Conservation (phyloP, 2,888 invertebrate genomes). For the Syrphus vitripennis region DNA sequence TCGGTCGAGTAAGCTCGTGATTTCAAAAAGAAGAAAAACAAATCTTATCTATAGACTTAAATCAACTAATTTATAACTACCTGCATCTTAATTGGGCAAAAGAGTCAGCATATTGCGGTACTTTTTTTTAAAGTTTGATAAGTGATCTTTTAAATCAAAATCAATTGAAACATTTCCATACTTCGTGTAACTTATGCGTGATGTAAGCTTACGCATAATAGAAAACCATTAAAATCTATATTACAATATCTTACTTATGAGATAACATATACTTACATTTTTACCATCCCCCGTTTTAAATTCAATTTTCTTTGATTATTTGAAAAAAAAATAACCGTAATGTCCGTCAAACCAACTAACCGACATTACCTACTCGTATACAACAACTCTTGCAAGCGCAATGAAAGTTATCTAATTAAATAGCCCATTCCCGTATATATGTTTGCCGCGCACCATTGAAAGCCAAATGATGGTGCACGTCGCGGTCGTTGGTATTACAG, state of each 20-base stretch:
- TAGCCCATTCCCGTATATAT: neutral
- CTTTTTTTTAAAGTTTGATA: neutral
- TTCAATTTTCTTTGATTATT: slow-evolving; percentile 7
- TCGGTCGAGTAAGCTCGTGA: neutral
- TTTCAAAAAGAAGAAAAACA: too few species aligned
- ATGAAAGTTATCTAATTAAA: slow-evolving; percentile 21
- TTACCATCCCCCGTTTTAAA: neutral
- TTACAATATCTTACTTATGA: neutral
- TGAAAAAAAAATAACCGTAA: slow-evolving; percentile 1
- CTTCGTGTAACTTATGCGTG: neutral
- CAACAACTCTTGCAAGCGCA: neutral
- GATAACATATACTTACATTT: neutral
- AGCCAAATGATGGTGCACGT: neutral
- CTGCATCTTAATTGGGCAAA: neutral
- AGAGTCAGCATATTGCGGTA: neutral
- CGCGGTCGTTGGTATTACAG: neutral
- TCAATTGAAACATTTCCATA: slow-evolving; percentile 1
- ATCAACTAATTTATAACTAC: neutral
- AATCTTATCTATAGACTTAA: neutral
- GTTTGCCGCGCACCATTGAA: neutral
- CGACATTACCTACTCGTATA: neutral
- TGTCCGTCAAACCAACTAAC: slow-evolving; percentile 17
- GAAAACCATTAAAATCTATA: neutral
- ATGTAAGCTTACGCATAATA: slow-evolving; percentile 5
- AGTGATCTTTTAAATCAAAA: slow-evolving; percentile 2